phyloP scores from a whole-genome alignment of 2,888 invertebrate genomes.

The Eumacrocentrus americanus region DNA sequence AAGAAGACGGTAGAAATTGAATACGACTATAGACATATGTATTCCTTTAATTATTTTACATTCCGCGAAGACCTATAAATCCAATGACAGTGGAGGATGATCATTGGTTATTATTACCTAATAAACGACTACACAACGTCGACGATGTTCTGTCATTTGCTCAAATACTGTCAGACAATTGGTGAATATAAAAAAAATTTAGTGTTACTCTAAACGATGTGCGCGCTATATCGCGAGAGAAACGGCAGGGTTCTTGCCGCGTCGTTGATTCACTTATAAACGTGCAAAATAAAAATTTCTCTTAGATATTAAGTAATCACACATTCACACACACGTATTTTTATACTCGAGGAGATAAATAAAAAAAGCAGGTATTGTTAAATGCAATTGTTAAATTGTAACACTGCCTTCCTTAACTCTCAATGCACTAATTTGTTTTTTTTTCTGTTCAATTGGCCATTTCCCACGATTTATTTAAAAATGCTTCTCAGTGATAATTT shows the following conservation, averaged over 20 bases:
- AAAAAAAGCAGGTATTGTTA: conserved; percentile 28
- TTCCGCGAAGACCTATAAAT: too few relatives aligned
- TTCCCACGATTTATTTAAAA: neutral
- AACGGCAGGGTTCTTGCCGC: conserved; percentile 20
- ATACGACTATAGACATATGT: too few relatives aligned
- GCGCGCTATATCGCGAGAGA: conserved; percentile 13
- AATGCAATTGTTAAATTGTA: conserved; percentile 26
- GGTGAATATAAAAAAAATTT: conserved; percentile 15
- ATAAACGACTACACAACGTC: neutral
- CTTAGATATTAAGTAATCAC: conserved; percentile 38
- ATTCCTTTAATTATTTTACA: too few relatives aligned
- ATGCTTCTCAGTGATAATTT: too few relatives aligned
- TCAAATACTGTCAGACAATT: conserved; percentile 21
- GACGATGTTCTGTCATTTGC: conserved; percentile 22
- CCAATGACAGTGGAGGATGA: too few relatives aligned
- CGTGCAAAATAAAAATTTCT: conserved; percentile 30
- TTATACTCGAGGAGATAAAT: conserved; percentile 38
- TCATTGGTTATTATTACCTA: too few relatives aligned
- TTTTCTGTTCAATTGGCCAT: conserved; percentile 3
- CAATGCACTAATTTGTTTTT: conserved; percentile 3
- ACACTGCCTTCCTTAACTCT: conserved; percentile 26
- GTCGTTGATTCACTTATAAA: conserved; percentile 36
- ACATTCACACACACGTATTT: conserved; percentile 34
- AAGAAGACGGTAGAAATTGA: too few relatives aligned
- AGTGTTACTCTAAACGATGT: conserved; percentile 20